Evolutionary conservation across 1,140 invertebrate genomes (phyloP), one percentile per base, ranked within the genome.

Genomic region (Propsilocerus akamusi): DNA sequence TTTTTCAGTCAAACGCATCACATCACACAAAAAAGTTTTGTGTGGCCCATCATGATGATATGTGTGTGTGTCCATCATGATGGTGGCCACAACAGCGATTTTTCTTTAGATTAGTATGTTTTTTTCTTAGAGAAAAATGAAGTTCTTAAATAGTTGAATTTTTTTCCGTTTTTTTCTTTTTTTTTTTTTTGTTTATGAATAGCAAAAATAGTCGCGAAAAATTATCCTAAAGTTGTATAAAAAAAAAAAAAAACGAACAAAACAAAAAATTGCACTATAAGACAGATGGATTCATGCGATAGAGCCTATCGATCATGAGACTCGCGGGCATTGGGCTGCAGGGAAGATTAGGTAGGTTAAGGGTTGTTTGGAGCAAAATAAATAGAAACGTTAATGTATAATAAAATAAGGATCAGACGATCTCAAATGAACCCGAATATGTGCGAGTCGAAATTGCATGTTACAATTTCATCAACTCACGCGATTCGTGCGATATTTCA

Each of bases 1-100:
- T n/a, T n/a, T n/a, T 25, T 28, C 25, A 48, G 47, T 48, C 25
- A 26, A 20, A 48, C 22, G 17, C 26, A 30, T 49, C 48, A 22
- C 26, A 49, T 30, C 25, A 48, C 26, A 48, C 23, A 10, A 41
- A 10, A 28, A 34, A 4, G 20, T n/a, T 34, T 34, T n/a, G 20
- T 17, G 20, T 34, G 32, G 20, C 32, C 12, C 12, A 34, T 12
- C 12, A n/a, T 34, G 32, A n/a, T 34, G 12, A 34, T 17, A 34
- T 34, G 12, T 12, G 12, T 34, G 12, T n/a, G 32, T n/a, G 32
- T 17, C 32, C 12, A 34, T 34, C 12, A 12, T 34, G 12, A n/a
- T 17, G 12, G 32, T 34, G 20, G 32, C 32, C 12, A 34, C 12
- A 34, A 17, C 12, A 17, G 32, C 20, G 32, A 17, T 17, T n/a